Base-by-base conservation (phyloP, 2,888 invertebrate genomes). In the Nomada ruficornis region DNA sequence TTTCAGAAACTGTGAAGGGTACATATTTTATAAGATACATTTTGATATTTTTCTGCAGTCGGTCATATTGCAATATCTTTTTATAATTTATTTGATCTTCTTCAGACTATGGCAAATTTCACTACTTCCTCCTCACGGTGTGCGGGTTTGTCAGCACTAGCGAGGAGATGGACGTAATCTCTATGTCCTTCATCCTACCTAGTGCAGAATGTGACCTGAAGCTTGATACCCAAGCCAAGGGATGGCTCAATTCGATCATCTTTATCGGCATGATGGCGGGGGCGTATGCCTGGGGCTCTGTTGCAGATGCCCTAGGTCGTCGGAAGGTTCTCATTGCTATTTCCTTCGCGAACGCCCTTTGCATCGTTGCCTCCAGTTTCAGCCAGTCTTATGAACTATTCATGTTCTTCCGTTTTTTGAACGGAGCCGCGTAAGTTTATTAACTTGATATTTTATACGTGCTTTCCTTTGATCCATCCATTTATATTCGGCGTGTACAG, bases 91-190 rank as follows among this genome's bases (percentile, higher is more conserved):
- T 52, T 55, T 63, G 20, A 0, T 79, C 57, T 11, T 85, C n/a
- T 88, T 84, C 94, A 96, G 97, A 96, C 92, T 97, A 97, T 96
- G 97, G 97, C 92, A 96, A 97, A 94, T 98, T 98, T 94, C 98
- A 98, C 94, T 97, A 97, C 94, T 95, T 97, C 92, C 95, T 98
- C 93, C 95, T 98, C 95, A 96, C 97, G 93, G 97, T 98, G 94
- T 98, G 98, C 95, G 98, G 98, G 90, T 97, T 98, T 95, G 98
- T 98, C 94, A 97, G 97, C 95, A 98, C 98, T 89, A 98, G 98
- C 94, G 98, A 98, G 95, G 98, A 98, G 95, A 98, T 98, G 96
- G 98, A 98, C 95, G 98, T 98, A 95, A 97, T 98, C 92, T 98
- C 97, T 91, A 98, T 98, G 96, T 98, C 98, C 89, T 98, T 98